These are phyloP conservation scores for Leptinotarsa haldemani DNA, from an alignment of 2,888 invertebrate species.

Conservation along the genomic window DNA sequence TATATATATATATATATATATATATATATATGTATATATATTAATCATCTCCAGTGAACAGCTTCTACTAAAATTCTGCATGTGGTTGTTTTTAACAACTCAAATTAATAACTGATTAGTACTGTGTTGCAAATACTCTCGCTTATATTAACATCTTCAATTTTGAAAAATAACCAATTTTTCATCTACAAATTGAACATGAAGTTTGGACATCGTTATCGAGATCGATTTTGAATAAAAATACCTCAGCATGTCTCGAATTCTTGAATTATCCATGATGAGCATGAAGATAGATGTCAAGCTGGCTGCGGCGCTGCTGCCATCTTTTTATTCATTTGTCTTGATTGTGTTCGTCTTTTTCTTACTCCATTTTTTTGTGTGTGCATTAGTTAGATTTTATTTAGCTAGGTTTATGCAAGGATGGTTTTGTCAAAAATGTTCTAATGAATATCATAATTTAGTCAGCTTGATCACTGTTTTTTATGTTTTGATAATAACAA, in stretches of 20 bases:
- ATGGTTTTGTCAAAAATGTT: slow-evolving; percentile 36
- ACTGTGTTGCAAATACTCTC: slow-evolving; percentile 14
- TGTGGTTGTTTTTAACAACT: slow-evolving; percentile 27
- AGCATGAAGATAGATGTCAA: slow-evolving; percentile 58
- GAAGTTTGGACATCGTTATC: slow-evolving; percentile 41
- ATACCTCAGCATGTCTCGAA: slow-evolving; percentile 54
- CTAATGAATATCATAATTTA: neutral
- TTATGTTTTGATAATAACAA: neutral
- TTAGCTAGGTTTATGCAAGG: slow-evolving; percentile 38
- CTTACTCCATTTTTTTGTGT: slow-evolving; percentile 40
- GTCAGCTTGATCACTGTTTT: neutral
- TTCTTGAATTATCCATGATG: slow-evolving; percentile 42
- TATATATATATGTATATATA: slow-evolving; percentile 31
- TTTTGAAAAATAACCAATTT: slow-evolving; percentile 36
- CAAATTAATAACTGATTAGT: slow-evolving; percentile 12
- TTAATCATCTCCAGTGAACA: slow-evolving; percentile 15
- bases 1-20: too few species aligned
- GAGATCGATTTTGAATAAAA: slow-evolving; percentile 36
- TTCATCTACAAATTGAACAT: slow-evolving; percentile 35
- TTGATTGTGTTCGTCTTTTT: slow-evolving; percentile 51
- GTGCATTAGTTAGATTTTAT: slow-evolving; percentile 43
- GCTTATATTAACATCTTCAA: slow-evolving; percentile 41
- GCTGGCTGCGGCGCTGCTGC: slow-evolving; percentile 64
- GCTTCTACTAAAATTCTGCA: slow-evolving; percentile 41
- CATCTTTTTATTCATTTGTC: slow-evolving; percentile 54